Evolutionary conservation across 2,113 vertebrate species (phyloP), one percentile per base, ranked within the genome.

Genomic region (Eubucco bourcierii): DNA sequence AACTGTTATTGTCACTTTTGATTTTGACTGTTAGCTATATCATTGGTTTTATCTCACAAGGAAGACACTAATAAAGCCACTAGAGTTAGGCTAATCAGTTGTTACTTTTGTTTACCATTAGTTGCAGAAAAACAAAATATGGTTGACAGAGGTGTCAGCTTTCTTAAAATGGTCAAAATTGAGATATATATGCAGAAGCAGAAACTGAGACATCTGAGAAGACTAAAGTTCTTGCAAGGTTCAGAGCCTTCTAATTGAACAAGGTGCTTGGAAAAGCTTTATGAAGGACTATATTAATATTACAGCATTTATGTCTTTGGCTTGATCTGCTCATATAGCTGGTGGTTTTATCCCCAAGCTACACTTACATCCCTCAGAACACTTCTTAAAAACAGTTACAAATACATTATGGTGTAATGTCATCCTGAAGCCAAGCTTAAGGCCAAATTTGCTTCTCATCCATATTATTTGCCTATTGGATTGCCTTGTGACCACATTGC

Each of bases 1-100:
- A 91, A 88, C n/a, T 10, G n/a, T 73, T 95, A 76, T 89, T 84
- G 89, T 84, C 79, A 74, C 67, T 80, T 95, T 93, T 91, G 37
- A 83, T 94, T 85, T 68, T 90, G 58, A 72, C n/a, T 61, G 39
- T 72, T 76, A 68, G 37, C 41, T 72, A 24, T 89, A 87, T 25
- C 39, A 39, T 28, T 55, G 24, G 46, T 24, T 94, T 94, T 93
- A 87, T 79, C 39, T 71, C 61, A 87, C 58, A 80, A 80, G 47
- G 15, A 68, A 83, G 37, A 80, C 27, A 79, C 73, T 73, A 89
- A 91, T 82, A 91, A 82, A 91, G 17, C 39, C 24, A 28, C 93
- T 85, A 41, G 63, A 74, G 76, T 87, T 74, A 87, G 17, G 16
- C 70, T 53, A 70, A 84, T 80, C 18, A 71, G 29, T 61, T 82